Percentiles rank a stretch among this genome's conserved stretches.
Evolutionary conservation across 2,888 invertebrate species (phyloP).

Genomic region (Drosophila mulleri): DNA sequence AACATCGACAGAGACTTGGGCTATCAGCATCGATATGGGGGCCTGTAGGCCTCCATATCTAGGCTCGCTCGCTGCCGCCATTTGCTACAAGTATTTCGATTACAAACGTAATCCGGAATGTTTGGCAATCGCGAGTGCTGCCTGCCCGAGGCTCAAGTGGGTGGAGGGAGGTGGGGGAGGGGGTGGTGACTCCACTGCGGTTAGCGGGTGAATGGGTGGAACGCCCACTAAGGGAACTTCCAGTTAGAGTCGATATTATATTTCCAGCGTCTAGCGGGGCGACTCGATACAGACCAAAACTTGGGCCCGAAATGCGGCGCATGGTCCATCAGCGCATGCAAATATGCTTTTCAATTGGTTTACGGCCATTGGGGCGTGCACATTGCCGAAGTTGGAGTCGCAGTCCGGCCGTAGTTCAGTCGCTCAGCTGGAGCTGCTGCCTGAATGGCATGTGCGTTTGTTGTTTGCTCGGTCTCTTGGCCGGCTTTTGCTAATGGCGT

Average conservation of each 20-base stretch:
- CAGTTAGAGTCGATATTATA: constrained; percentile 68
- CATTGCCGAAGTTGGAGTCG: constrained; percentile 30
- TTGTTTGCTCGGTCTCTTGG: constrained; percentile 48
- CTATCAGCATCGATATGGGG: constrained; percentile 36
- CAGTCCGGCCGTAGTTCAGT: background rate
- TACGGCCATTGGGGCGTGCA: constrained; percentile 73
- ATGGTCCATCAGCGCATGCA: constrained; percentile 76
- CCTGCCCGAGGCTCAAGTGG: constrained; percentile 20
- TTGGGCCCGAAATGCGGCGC: constrained; percentile 39
- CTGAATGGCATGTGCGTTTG: constrained; percentile 45
- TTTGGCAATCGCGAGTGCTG: constrained; percentile 58
- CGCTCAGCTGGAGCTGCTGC: background rate
- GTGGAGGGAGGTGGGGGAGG: background rate
- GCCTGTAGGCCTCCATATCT: constrained; percentile 39
- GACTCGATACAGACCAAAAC: constrained; percentile 14
- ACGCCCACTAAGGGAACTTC: constrained; percentile 63
- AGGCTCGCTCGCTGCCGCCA: constrained; percentile 32
- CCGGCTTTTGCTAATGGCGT: constrained; percentile 79
- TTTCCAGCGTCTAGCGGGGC: constrained; percentile 49
- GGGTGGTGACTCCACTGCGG: background rate
- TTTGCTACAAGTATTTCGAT: constrained; percentile 63
- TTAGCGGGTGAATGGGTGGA: constrained; percentile 15
- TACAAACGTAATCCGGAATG: constrained; percentile 63
- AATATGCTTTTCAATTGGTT: constrained; percentile 80
- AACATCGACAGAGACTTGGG: constrained; percentile 21